phyloP scores from a whole-genome alignment of 2,797 vertebrate species.

The Notamacropus eugenii region DNA sequence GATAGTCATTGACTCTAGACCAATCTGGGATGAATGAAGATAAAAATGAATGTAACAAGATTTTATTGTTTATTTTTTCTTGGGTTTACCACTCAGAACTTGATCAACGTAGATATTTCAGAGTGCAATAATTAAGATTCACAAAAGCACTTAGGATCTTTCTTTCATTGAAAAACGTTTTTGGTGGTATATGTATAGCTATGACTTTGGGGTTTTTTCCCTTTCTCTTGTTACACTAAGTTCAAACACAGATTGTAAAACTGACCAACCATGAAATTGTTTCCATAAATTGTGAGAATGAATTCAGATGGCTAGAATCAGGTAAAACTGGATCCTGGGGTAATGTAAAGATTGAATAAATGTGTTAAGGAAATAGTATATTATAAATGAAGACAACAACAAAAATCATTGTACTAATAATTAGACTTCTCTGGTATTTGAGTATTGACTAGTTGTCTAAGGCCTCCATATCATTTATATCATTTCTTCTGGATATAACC shows the following conservation, averaged over 20 bases:
- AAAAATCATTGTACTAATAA: not conserved
- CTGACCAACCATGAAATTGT: conserved; percentile 82
- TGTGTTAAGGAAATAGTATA: not conserved
- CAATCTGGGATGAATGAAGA: conserved; percentile 72
- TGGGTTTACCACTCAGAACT: conserved; percentile 50
- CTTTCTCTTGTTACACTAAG: conserved; percentile 64
- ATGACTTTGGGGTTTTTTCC: conserved; percentile 62
- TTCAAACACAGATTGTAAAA: conserved; percentile 80
- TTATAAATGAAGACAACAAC: not conserved
- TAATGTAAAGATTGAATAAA: not conserved
- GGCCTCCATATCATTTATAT: not conserved
- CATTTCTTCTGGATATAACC: conserved; percentile 58
- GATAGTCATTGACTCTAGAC: conserved; percentile 71
- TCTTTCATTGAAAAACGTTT: conserved; percentile 53
- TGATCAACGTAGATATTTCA: conserved; percentile 56
- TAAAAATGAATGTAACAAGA: conserved; percentile 69
- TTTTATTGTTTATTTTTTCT: conserved; percentile 65
- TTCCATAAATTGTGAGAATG: conserved; percentile 74
- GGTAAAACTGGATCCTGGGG: conserved; percentile 30
- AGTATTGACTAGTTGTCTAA: not conserved
- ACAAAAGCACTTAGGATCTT: conserved; percentile 63
- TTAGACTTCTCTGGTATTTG: not conserved
- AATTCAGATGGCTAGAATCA: conserved; percentile 69
- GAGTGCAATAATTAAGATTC: conserved; percentile 58
- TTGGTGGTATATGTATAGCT: conserved; percentile 58